Percentiles rank a stretch among this genome's conserved stretches.
phyloP scores from a whole-genome alignment of 2,797 vertebrate species.

The Loris lydekkerianus region DNA sequence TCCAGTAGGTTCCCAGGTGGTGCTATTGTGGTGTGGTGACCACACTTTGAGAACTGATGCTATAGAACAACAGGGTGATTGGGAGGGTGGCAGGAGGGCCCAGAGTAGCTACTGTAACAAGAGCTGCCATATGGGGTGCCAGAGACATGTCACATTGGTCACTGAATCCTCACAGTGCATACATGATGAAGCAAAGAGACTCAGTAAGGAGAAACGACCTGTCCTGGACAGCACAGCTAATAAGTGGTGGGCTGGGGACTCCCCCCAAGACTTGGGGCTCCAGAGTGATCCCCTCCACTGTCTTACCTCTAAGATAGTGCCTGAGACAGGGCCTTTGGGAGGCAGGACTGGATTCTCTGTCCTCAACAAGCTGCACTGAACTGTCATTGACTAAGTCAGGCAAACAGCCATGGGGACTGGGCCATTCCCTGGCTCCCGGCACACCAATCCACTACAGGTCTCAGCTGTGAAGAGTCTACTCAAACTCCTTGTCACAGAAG shows the following conservation, averaged over 20 bases:
- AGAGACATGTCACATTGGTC: not conserved
- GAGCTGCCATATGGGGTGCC: not conserved
- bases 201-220: not conserved
- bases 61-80: not conserved
- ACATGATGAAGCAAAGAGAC: not conserved
- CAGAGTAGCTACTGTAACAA: not conserved
- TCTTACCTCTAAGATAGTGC: not conserved
- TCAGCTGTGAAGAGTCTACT: not conserved
- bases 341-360: too few species aligned
- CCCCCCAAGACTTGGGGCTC: not conserved
- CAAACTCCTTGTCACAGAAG: too few species aligned
- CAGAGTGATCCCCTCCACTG: too few species aligned
- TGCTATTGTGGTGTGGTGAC: rapidly evolving
- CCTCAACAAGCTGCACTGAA: not conserved
- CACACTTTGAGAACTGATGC: not conserved
- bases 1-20: not conserved
- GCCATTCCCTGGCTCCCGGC: rapidly evolving
- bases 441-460: too few species aligned
- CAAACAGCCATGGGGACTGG: rapidly evolving
- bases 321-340: not conserved
- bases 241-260: not conserved
- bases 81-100: not conserved
- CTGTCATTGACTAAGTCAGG: not conserved
- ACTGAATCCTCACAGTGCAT: not conserved
- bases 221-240: not conserved